These are phyloP conservation scores for Phasia obesa DNA, from an alignment of 2,888 invertebrate genomes.

Conservation along the genomic window DNA sequence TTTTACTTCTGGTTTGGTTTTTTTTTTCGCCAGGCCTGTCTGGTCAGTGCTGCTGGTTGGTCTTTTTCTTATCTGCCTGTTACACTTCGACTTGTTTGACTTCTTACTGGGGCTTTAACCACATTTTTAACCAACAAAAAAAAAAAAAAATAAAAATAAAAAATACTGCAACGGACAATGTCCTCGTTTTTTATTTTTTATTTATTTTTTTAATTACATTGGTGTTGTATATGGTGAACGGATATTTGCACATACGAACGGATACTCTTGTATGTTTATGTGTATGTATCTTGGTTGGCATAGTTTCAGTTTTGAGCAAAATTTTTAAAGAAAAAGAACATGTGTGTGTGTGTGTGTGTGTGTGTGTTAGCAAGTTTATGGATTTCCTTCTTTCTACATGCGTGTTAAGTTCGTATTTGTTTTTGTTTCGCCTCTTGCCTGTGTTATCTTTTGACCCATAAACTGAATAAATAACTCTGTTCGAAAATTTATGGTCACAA, in stretches of 20 bases:
- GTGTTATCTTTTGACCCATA: constrained; percentile 56
- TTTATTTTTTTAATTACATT: constrained; percentile 6
- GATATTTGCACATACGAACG: constrained; percentile 43
- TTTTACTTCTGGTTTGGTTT: constrained; percentile 35
- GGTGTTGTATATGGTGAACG: constrained; percentile 32
- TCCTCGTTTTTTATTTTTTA: constrained; percentile 55
- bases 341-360: background rate
- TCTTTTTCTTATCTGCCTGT: constrained; percentile 40
- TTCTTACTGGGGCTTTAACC: constrained; percentile 63
- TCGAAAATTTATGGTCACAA: constrained; percentile 30
- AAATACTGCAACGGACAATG: constrained; percentile 66
- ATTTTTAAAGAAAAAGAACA: constrained; percentile 20
- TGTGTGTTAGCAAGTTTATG: constrained; percentile 21
- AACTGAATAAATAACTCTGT: constrained; percentile 31
- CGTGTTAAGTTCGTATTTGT: constrained; percentile 52
- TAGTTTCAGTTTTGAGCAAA: constrained; percentile 43
- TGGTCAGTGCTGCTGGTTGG: constrained; percentile 18
- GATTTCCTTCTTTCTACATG: constrained; percentile 50
- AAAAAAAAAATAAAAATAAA: too few species aligned
- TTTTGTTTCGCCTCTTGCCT: constrained; percentile 8
- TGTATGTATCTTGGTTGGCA: constrained; percentile 35
- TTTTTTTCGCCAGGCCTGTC: constrained; percentile 2
- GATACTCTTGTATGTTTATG: constrained; percentile 33
- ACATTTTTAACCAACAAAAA: constrained; percentile 40
- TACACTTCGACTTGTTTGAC: constrained; percentile 66